Evolutionary conservation across 1,140 invertebrate species (phyloP), one percentile per base, ranked within the genome.

Genomic region (Camponotus vicinus): DNA sequence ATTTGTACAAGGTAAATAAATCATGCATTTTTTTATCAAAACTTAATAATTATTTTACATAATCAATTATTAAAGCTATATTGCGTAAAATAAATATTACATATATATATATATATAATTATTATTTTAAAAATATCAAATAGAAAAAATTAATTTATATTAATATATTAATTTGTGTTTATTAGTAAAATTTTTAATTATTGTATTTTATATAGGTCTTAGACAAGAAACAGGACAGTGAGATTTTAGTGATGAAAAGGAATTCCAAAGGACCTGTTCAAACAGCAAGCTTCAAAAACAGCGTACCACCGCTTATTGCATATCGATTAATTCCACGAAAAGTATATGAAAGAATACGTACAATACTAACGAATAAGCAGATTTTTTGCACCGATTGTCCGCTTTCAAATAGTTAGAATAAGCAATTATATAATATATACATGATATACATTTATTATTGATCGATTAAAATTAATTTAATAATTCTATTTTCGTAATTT

Each of bases 401-500:
- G 9, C 32, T 61, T 13, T 42, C 49, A n/a, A 76, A 18, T 32
- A 45, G 1, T 63, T 76, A 45, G 21, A 76, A 61, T 2, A 37
- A 52, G 49, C 11, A 57, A 73, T 37, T 9, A 42, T 15, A 52
- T 4, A 37, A 79, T 67, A 52, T 37, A 13, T 8, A 18, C 32
- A 49, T 18, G 42, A 45, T 18, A 63, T 3, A 27, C 27, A 27
- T 27, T 27, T 27, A 63, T 34, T 52, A 79, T 79, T 52, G 37
- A 40, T 52, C 42, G 13, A 66, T 67, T 67, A 3, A 78, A 78
- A 79, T 13, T 79, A 78, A 64, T 66, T 49, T 66, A 78, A 11
- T 11, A 40, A 34, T 79, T 52, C 13, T 49, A 66, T 34, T n/a
- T 64, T 45, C 11, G 15, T 13, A 59, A 52, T 3, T 52, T 73